phyloP scores from a whole-genome alignment of 64 coral and sea anemone species.

The Montipora efflorescens region DNA sequence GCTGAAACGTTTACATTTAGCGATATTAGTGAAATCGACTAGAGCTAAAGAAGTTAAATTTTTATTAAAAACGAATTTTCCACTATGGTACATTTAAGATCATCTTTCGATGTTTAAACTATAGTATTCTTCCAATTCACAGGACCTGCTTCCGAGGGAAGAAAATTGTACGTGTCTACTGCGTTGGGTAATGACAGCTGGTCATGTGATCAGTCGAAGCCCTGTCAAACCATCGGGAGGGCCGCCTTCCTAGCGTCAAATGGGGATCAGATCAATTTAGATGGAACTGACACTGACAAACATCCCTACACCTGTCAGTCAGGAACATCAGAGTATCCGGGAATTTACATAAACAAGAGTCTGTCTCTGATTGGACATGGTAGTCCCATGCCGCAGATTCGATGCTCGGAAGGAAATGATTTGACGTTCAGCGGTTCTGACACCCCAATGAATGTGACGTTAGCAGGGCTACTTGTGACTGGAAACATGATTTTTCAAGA shows the following conservation, averaged over 20 bases:
- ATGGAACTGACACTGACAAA: slow-evolving; percentile 46
- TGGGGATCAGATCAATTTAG: slow-evolving; percentile 30
- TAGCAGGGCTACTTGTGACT: not conserved
- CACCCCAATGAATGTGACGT: not conserved
- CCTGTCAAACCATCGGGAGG: slow-evolving; percentile 67
- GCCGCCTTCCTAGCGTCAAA: slow-evolving; percentile 25
- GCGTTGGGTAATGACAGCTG: no score
- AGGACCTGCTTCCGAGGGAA: no score
- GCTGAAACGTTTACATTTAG: no score
- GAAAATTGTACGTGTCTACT: no score
- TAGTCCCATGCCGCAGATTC: slow-evolving; percentile 14
- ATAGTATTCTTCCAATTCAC: no score
- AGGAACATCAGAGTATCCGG: slow-evolving; percentile 15
- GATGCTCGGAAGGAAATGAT: slow-evolving; percentile 23
- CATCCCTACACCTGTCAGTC: slow-evolving; percentile 63
- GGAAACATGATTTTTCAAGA: slow-evolving; percentile 7
- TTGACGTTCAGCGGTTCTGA: slow-evolving; percentile 28
- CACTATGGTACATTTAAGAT: no score
- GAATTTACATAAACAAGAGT: slow-evolving; percentile 68
- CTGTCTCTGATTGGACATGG: slow-evolving; percentile 52
- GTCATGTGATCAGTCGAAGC: not conserved
- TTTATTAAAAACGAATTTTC: no score
- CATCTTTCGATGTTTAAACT: no score
- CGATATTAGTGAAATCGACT: no score
- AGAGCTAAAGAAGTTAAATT: no score